Percentiles rank a stretch among this genome's conserved stretches.
phyloP scores from a whole-genome alignment of 2,113 vertebrate genomes.

The Enhydra lutris region DNA sequence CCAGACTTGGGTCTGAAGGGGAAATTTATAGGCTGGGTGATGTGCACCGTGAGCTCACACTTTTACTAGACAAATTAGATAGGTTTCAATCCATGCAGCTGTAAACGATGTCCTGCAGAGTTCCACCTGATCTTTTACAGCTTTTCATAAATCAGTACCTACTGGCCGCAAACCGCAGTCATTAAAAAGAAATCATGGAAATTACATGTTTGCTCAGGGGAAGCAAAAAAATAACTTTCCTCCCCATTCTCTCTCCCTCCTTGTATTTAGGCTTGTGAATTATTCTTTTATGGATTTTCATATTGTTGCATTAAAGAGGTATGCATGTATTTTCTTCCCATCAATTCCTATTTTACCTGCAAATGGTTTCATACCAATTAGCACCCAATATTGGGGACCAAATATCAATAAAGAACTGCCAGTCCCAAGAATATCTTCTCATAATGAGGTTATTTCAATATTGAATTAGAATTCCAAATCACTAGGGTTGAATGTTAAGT shows the following conservation, averaged over 20 bases:
- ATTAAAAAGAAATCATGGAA: slow-evolving; percentile 99
- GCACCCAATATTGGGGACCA: slow-evolving; percentile 6
- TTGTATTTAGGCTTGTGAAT: slow-evolving; percentile 35
- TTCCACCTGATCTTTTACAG: slow-evolving; percentile 88
- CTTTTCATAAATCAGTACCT: slow-evolving; percentile 95
- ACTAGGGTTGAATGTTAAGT: neutral
- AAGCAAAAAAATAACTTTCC: slow-evolving; percentile 81
- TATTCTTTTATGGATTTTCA: slow-evolving; percentile 47
- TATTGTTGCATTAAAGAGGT: slow-evolving; percentile 34
- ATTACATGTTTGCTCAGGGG: slow-evolving; percentile 96
- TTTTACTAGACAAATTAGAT: slow-evolving; percentile 95
- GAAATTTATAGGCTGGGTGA: slow-evolving; percentile 86
- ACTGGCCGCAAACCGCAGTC: slow-evolving; percentile 85
- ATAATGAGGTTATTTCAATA: slow-evolving; percentile 34
- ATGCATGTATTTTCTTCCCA: slow-evolving; percentile 20
- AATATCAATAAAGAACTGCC: slow-evolving; percentile 42
- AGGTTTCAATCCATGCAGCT: slow-evolving; percentile 91
- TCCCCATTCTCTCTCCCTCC: slow-evolving; percentile 59
- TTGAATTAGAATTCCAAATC: slow-evolving; percentile 25
- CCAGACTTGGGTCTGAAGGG: slow-evolving; percentile 83
- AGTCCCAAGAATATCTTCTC: slow-evolving; percentile 37
- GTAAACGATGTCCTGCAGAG: slow-evolving; percentile 90
- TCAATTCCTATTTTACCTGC: neutral
- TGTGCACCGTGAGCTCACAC: slow-evolving; percentile 89
- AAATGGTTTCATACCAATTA: neutral